These are phyloP conservation scores for Eremophila alpestris DNA, from an alignment of 2,797 vertebrate species.

Conservation along the genomic window DNA sequence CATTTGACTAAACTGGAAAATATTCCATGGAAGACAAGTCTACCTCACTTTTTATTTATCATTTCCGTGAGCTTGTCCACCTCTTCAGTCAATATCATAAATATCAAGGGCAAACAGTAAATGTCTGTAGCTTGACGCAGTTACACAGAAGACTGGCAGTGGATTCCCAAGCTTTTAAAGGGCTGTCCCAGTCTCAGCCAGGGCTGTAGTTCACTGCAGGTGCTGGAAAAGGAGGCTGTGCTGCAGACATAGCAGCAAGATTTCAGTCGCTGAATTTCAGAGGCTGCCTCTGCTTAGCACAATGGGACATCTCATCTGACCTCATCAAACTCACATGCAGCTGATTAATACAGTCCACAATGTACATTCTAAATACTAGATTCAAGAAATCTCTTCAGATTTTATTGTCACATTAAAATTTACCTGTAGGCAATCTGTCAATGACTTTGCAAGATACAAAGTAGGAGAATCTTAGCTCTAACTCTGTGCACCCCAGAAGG, in stretches of 20 bases:
- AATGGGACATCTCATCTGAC: background rate
- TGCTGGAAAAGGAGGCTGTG: background rate
- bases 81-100: conserved; percentile 60
- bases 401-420: background rate
- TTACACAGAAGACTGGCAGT: conserved; percentile 29
- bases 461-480: background rate
- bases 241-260: background rate
- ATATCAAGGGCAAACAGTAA: conserved; percentile 55
- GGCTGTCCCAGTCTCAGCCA: background rate
- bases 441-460: background rate
- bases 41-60: conserved; percentile 71
- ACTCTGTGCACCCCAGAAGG: background rate
- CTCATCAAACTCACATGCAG: background rate
- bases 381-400: background rate
- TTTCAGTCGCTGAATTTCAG: background rate
- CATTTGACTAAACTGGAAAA: conserved; percentile 74
- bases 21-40: conserved; percentile 67
- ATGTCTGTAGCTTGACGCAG: background rate
- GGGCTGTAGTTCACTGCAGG: background rate
- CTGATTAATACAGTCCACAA: background rate
- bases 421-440: background rate
- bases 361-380: background rate
- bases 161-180: background rate
- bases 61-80: conserved; percentile 53
- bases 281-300: background rate